Evolutionary conservation across 1,140 invertebrate genomes (phyloP), one percentile per base, ranked within the genome.

Genomic region (Manduca sexta): DNA sequence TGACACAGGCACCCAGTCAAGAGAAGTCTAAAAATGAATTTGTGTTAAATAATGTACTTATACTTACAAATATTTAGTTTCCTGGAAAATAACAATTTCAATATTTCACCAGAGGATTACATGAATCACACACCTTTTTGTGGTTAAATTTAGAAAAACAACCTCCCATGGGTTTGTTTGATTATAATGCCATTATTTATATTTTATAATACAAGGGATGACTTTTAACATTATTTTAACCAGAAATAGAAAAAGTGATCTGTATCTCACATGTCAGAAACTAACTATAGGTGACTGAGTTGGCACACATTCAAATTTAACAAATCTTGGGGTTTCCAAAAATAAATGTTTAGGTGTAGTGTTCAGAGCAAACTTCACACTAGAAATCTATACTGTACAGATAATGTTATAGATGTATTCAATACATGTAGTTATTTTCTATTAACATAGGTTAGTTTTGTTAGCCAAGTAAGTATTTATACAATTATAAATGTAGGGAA

Each of bases 1-100:
- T 35, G 85, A 84, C 41, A 87, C 85, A 37, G 85, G 84, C 35
- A 87, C 76, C 85, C 84, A 87, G 64, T 87, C 84, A 54, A 87
- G 64, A 46, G 83, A 83, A 34, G 81, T 84, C 85, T 86, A 75
- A 73, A 84, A 79, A 63, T 58, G 7, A 56, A 49, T 49, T 5
- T 26, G 21, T 26, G 38, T 41, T 42, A 21, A 49, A 42, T 14
- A 42, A 17, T 38, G 21, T 35, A 35, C 13, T 12, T 7, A 14
- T 35, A 35, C 13, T 12, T 7, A 14, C n/a, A n/a, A 35, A 35
- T 35, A 14, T 14, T 35, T 5, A 35, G 21, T 8, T 26, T 26
- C 21, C 21, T 5, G 21, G 21, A 26, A 5, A 8, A 26, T 26
- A 26, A 8, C 21, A 26, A 26, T 26, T 26, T 26, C 4, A 26